Base-by-base conservation (phyloP, 1,140 invertebrate species). In the Drosophila littoralis region DNA sequence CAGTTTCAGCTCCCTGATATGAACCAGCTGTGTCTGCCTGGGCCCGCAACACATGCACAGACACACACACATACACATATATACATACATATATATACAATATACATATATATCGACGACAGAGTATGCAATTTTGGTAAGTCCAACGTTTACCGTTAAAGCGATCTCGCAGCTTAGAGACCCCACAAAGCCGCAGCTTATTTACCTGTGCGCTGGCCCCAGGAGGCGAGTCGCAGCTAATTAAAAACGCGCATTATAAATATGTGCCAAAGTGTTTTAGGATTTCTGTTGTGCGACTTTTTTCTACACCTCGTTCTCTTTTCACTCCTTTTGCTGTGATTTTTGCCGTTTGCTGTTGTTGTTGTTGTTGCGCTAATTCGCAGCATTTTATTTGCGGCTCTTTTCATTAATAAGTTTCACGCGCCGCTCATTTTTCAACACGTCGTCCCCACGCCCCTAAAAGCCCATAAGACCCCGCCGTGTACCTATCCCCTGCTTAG, bases 381-480 rank as follows among this genome's bases (percentile, higher is more conserved):
- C 59, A 63, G 81, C 60, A 88, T 88, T 77, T 89, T 55, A 77
- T 86, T 84, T 75, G 85, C 77, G 85, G 77, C 77, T 58, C 85
- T 89, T 89, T 84, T 84, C 77, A 90, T 89, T 90, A 89, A 90
- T 89, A 90, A 89, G 81, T 89, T 89, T 89, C 84, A 89, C 84
- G 84, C 84, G 84, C 70, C 80, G 85, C 81, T 89, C 85, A 89
- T 81, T 90, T 89, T 90, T 89, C 84, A 84, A 72, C 73, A 75
- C 63, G 42, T 32, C 33, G 13, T 43, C 55, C 64, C 82, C 46
- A 32, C 22, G 33, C 33, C 46, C 48, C 52, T 10, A 7, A 10
- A 7, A 40, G 17, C 58, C 32, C 50, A 17, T 35, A 33, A 10
- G 9, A 3, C n/a, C 17, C 17, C 17, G 7, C 7, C 3, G 12